Evolutionary conservation across 2,113 vertebrate genomes (phyloP), one percentile per base, ranked within the genome.

Genomic region (Oryzias curvinotus): DNA sequence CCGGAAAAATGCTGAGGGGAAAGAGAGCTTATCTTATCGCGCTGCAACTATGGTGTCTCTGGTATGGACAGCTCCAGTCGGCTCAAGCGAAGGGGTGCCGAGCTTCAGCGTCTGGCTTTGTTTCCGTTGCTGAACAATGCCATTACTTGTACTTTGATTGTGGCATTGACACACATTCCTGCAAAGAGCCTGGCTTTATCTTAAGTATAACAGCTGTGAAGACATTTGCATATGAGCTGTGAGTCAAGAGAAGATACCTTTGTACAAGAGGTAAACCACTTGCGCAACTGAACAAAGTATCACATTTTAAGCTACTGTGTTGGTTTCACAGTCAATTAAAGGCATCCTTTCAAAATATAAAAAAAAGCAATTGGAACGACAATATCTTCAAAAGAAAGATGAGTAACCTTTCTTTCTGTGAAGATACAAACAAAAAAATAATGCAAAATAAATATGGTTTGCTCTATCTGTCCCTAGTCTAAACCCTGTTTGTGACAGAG

Each of bases 1-100:
- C 64, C 66, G 75, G 81, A 78, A 70, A 50, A 45, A 77, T 46
- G 63, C 73, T 64, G 75, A 76, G 78, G 71, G 36, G 79, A 82
- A 71, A 70, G 58, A 68, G 47, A 77, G 88, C 85, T 88, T 81
- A 91, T 90, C 85, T 84, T 71, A 78, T 80, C 61, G 49, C 23
- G 30, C 56, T 67, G 59, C 72, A 83, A 75, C 87, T 82, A 86
- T 85, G 79, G 62, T 26, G 81, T 71, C 72, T 72, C 57, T 75
- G 80, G 75, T 62, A 65, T 58, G 75, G 76, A 75, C 82, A 66
- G 79, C 71, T 65, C 75, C 60, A 70, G 71, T 80, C 57, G 1
- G 42, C 64, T 74, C 62, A 73, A 78, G 78, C 64, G 60, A 67
- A 71, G 62, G 66, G 68, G 62, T 65, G 67, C 59, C 57, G 66